Percentiles rank a stretch among this genome's conserved stretches.
phyloP scores from a whole-genome alignment of 2,113 vertebrate genomes.

The Hippocampus guttulatus region DNA sequence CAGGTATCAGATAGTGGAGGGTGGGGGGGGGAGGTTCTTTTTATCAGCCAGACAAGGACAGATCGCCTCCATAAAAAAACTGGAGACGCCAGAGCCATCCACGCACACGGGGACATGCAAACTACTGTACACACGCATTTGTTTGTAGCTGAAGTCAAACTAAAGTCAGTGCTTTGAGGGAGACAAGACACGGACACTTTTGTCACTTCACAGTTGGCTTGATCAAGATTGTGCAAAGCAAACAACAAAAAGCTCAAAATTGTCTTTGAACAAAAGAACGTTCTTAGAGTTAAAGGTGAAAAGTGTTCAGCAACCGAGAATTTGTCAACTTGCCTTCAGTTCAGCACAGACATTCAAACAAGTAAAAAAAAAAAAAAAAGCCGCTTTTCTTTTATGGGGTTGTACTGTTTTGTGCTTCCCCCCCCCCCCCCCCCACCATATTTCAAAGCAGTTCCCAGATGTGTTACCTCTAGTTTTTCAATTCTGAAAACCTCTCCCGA shows the following conservation, averaged over 20 bases:
- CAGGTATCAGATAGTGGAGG: conserved; percentile 13
- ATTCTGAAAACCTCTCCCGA: background rate
- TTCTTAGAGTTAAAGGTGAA: background rate
- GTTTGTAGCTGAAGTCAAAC: background rate
- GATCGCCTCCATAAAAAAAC: conserved; percentile 32
- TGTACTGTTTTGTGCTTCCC: background rate
- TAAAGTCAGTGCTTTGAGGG: background rate
- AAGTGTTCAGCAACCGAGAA: background rate
- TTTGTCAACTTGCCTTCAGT: background rate
- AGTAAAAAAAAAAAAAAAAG: background rate
- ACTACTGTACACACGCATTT: background rate
- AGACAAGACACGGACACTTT: background rate
- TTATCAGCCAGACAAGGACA: conserved; percentile 51
- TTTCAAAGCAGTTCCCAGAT: background rate
- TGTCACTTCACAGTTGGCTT: background rate
- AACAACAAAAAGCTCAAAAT: background rate
- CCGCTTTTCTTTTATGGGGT: background rate
- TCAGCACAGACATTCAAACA: background rate
- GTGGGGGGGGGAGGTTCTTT: conserved; percentile 9
- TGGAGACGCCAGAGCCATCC: background rate
- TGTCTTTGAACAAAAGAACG: background rate
- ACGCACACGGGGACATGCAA: background rate
- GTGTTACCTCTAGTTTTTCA: background rate
- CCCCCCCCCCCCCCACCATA: background rate
- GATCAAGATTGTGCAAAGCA: background rate